Evolutionary conservation across 2,113 vertebrate species (phyloP).

Genomic region (Calonectris borealis): DNA sequence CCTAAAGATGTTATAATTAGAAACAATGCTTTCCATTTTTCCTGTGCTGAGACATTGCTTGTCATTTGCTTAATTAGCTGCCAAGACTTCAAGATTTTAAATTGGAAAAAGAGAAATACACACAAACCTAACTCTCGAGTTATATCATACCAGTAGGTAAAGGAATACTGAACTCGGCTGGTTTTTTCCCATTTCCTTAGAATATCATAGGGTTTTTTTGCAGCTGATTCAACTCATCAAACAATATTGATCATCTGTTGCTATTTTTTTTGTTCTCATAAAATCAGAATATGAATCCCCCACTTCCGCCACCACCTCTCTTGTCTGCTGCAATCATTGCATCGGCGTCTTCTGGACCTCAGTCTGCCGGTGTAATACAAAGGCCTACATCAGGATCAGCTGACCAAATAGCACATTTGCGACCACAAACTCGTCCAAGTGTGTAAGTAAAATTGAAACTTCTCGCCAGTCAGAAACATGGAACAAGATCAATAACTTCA

Average conservation of each 20-base stretch:
- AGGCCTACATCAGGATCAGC: constrained; percentile 79
- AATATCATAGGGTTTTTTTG: background rate
- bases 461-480: background rate
- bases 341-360: constrained; percentile 71
- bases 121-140: background rate
- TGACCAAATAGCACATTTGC: constrained; percentile 83
- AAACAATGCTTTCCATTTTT: background rate
- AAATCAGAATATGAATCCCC: constrained; percentile 78
- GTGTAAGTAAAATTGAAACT: constrained; percentile 83
- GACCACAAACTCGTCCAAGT: constrained; percentile 86
- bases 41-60: background rate
- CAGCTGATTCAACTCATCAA: background rate
- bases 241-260: background rate
- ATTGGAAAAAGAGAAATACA: background rate
- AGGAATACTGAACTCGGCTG: background rate
- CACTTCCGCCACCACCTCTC: constrained; percentile 87
- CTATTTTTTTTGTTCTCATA: background rate
- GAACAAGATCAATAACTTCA: background rate
- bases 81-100: background rate
- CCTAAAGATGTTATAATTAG: constrained; percentile 36
- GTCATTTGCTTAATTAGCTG: constrained; percentile 35
- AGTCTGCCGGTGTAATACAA: constrained; percentile 74
- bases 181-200: background rate
- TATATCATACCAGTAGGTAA: background rate
- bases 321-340: constrained; percentile 81